Evolutionary conservation across 1,140 invertebrate species (phyloP).

Genomic region (Diorhabda elongata): DNA sequence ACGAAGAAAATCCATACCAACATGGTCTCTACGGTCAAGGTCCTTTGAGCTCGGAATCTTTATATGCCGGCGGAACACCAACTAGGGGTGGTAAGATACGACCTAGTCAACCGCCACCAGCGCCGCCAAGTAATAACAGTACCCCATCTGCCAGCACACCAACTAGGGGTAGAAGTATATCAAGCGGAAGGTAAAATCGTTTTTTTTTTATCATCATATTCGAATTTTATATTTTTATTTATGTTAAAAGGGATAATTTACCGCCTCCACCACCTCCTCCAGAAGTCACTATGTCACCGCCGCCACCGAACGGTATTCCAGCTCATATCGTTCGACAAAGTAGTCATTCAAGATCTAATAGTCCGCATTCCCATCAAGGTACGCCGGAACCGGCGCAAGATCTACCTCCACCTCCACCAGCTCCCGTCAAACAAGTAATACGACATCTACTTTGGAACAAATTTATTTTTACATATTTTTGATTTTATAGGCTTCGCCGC

Average conservation of each 20-base stretch:
- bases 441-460: conserved; percentile 30
- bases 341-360: conserved; percentile 39
- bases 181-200: conserved; percentile 60
- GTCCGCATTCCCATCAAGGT: conserved; percentile 43
- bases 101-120: conserved; percentile 82
- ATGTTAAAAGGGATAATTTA: conserved; percentile 42
- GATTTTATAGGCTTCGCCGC: conserved; percentile 36
- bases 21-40: conserved; percentile 43
- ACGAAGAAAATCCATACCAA: conserved; percentile 46
- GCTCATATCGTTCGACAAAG: conserved; percentile 48
- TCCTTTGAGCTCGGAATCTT: conserved; percentile 43
- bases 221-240: too few species aligned
- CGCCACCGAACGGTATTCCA: conserved; percentile 50
- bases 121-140: conserved; percentile 71
- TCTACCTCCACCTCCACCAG: conserved; percentile 55
- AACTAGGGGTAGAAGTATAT: conserved; percentile 63
- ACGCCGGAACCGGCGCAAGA: conserved; percentile 48
- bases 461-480: conserved; percentile 51
- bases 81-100: conserved; percentile 58
- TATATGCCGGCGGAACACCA: conserved; percentile 52
- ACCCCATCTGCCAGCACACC: conserved; percentile 69
- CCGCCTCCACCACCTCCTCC: conserved; percentile 77
- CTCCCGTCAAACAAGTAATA: conserved; percentile 33
- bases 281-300: conserved; percentile 61
- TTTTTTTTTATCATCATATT: background rate